Conservation (phyloP, 1,140 invertebrate genomes). For the Scaptodrosophila lebanonensis region DNA sequence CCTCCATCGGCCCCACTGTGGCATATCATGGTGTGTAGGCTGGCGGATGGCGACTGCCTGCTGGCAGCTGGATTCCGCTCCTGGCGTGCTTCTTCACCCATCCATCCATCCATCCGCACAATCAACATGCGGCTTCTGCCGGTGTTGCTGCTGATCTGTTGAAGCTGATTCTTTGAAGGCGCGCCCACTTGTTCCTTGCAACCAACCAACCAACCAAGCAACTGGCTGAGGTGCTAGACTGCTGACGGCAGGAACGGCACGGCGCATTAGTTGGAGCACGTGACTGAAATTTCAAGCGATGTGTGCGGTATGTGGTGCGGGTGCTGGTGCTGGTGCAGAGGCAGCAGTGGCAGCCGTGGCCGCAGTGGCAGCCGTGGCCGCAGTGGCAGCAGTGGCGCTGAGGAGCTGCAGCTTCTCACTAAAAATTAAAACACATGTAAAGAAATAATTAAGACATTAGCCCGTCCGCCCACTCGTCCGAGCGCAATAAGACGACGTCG, state of each 20-base stretch:
- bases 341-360: neutral
- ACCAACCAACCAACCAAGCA: too few relatives aligned
- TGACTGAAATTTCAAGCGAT: constrained; percentile 61
- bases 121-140: too few relatives aligned
- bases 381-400: neutral
- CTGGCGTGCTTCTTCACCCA: too few relatives aligned
- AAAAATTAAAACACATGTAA: constrained; percentile 74
- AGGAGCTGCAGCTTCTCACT: constrained; percentile 50
- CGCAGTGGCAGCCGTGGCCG: constrained; percentile 5
- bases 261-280: constrained; percentile 67
- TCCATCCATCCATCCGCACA: too few relatives aligned
- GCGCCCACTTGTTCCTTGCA: neutral
- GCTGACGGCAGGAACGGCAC: neutral
- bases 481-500: too few relatives aligned
- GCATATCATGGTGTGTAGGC: too few relatives aligned
- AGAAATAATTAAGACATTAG: constrained; percentile 74
- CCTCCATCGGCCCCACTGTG: too few relatives aligned
- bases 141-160: constrained; percentile 65
- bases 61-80: too few relatives aligned
- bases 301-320: neutral
- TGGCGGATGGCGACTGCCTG: too few relatives aligned
- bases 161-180: constrained; percentile 35
- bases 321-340: too few relatives aligned
- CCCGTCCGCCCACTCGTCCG: too few relatives aligned
- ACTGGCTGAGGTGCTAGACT: neutral